Evolutionary conservation across 2,888 invertebrate genomes (phyloP).

Genomic region (Seira ritae): DNA sequence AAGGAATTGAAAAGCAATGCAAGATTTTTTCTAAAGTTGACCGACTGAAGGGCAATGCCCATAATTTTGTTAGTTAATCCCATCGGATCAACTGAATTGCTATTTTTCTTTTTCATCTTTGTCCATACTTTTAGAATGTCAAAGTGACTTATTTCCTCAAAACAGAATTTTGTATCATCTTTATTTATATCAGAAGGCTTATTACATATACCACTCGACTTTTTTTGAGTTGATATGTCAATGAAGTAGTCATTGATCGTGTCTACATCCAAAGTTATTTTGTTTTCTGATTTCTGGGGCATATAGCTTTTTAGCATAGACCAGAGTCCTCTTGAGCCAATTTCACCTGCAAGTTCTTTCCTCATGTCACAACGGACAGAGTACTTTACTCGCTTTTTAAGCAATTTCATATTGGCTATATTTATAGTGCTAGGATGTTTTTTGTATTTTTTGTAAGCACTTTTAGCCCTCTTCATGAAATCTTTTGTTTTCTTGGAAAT

Average conservation of each 20-base stretch:
- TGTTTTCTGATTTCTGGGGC: neutral
- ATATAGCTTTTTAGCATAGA: neutral
- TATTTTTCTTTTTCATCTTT: constrained; percentile 19
- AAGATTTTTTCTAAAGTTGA: neutral
- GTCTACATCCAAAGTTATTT: neutral
- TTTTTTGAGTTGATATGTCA: neutral
- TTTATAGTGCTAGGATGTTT: neutral
- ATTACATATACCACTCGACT: neutral
- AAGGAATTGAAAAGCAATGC: constrained; percentile 6
- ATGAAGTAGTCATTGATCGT: constrained; percentile 5
- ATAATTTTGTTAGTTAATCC: neutral
- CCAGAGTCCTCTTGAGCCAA: constrained; percentile 19
- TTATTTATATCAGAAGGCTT: neutral
- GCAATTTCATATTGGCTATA: neutral
- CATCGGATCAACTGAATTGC: neutral
- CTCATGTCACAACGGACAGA: neutral
- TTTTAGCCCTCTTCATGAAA: neutral
- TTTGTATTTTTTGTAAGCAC: neutral
- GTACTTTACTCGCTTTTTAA: neutral
- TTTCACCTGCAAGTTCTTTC: neutral
- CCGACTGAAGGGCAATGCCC: neutral
- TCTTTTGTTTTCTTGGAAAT: neutral
- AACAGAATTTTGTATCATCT: neutral
- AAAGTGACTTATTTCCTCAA: constrained; percentile 18
- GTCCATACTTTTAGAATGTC: neutral